phyloP scores from a whole-genome alignment of 2,113 vertebrate genomes.

The Crypturellus undulatus region DNA sequence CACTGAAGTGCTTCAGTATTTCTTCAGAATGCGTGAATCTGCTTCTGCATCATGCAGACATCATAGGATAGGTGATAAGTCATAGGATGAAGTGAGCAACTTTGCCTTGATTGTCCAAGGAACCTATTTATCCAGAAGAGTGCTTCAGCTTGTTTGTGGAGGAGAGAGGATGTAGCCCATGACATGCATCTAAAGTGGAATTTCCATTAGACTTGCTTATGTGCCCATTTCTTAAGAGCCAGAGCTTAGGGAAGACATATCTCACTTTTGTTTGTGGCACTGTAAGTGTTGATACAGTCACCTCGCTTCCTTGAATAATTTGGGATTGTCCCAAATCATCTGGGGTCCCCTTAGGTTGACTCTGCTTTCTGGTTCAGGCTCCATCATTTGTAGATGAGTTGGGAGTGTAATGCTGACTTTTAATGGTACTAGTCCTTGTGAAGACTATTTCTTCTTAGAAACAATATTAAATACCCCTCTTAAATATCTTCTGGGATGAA shows the following conservation, averaged over 20 bases:
- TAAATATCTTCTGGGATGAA: background rate
- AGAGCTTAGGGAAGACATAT: rapidly evolving
- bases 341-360: background rate
- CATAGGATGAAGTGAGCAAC: background rate
- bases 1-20: background rate
- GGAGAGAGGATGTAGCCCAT: background rate
- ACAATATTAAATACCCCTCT: background rate
- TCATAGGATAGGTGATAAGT: background rate
- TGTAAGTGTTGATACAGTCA: background rate
- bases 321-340: background rate
- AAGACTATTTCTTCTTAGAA: background rate
- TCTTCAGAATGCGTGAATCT: background rate
- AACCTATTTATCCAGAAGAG: background rate
- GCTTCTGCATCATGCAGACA: background rate
- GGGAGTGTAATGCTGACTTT: background rate
- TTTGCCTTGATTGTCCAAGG: background rate
- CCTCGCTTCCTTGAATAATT: background rate
- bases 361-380: background rate
- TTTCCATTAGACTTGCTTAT: background rate
- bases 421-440: background rate
- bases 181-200: background rate
- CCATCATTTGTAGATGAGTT: background rate
- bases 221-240: background rate
- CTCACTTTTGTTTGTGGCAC: background rate
- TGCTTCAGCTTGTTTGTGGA: background rate